These are phyloP conservation scores for Thecophora atra DNA, from an alignment of 2,888 invertebrate genomes.

Conservation along the genomic window DNA sequence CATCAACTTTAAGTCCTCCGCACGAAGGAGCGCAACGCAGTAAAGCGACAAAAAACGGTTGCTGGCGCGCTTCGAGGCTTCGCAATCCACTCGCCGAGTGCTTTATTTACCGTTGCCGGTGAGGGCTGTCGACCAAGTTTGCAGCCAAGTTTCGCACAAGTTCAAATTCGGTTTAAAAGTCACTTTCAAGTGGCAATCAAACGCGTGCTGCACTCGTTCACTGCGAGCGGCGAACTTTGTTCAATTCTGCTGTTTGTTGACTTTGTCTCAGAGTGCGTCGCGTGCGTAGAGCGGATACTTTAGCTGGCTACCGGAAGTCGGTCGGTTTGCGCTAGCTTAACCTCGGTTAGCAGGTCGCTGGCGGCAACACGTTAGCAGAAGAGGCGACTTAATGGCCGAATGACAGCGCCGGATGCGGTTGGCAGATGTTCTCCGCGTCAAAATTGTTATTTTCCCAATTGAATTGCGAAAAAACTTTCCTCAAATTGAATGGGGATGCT, in stretches of 20 bases:
- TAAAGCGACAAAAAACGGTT: too few species aligned
- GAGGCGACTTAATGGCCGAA: background rate
- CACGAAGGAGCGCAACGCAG: too few species aligned
- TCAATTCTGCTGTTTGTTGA: slow-evolving; percentile 28
- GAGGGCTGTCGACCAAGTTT: slow-evolving; percentile 25
- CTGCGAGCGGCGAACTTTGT: slow-evolving; percentile 15
- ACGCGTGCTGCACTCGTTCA: slow-evolving; percentile 16
- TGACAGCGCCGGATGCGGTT: background rate
- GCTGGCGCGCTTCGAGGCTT: background rate
- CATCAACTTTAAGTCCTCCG: slow-evolving; percentile 2
- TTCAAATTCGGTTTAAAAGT: slow-evolving; percentile 33
- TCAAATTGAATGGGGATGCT: slow-evolving; percentile 18
- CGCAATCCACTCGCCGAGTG: slow-evolving; percentile 1
- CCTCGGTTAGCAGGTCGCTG: background rate
- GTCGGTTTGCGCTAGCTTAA: too few species aligned
- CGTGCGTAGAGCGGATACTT: background rate
- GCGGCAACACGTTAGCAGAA: background rate
- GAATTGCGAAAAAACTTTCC: slow-evolving; percentile 15
- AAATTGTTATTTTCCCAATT: slow-evolving; percentile 29
- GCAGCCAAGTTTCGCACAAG: slow-evolving; percentile 24
- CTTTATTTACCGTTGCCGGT: slow-evolving; percentile 21
- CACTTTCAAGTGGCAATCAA: slow-evolving; percentile 34
- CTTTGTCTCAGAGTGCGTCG: slow-evolving; percentile 18
- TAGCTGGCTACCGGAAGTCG: slow-evolving; percentile 6
- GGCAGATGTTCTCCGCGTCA: slow-evolving; percentile 11